These are phyloP conservation scores for Aproaerema taeniolella DNA, from an alignment of 2,888 invertebrate species.

Conservation along the genomic window DNA sequence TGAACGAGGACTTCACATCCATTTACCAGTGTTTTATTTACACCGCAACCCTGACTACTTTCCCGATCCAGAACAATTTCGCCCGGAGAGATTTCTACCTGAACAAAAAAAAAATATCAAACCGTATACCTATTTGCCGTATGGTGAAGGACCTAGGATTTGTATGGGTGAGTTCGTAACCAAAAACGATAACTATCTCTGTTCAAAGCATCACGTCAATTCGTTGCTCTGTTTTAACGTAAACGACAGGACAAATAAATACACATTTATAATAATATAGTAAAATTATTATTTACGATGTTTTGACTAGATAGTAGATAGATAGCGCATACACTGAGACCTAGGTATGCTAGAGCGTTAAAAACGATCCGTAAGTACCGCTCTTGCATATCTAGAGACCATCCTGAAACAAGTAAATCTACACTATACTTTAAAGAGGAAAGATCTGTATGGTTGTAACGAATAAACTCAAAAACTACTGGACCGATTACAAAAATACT, in stretches of 20 bases:
- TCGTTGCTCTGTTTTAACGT: background rate
- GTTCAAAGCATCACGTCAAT: too few species aligned
- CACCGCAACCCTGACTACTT: slow-evolving; percentile 44
- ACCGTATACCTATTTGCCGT: slow-evolving; percentile 50
- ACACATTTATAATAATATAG: too few species aligned
- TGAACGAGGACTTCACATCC: slow-evolving; percentile 45
- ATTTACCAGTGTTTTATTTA: slow-evolving; percentile 46
- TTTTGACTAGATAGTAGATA: background rate
- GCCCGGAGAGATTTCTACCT: slow-evolving; percentile 46
- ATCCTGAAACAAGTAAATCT: too few species aligned
- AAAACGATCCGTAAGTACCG: too few species aligned
- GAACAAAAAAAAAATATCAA: slow-evolving; percentile 36
- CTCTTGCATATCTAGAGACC: too few species aligned
- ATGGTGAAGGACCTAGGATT: slow-evolving; percentile 52
- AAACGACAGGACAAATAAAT: too few species aligned
- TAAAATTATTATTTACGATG: too few species aligned
- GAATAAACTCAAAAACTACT: too few species aligned
- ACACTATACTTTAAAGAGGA: too few species aligned
- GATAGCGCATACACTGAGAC: background rate
- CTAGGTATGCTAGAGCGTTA: too few species aligned
- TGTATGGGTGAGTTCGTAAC: slow-evolving; percentile 44
- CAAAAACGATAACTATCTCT: background rate
- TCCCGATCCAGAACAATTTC: slow-evolving; percentile 42
- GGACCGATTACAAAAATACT: too few species aligned
- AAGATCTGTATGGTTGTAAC: too few species aligned